Conservation (phyloP, 2,888 invertebrate genomes). For the Drosophila demipolita region DNA sequence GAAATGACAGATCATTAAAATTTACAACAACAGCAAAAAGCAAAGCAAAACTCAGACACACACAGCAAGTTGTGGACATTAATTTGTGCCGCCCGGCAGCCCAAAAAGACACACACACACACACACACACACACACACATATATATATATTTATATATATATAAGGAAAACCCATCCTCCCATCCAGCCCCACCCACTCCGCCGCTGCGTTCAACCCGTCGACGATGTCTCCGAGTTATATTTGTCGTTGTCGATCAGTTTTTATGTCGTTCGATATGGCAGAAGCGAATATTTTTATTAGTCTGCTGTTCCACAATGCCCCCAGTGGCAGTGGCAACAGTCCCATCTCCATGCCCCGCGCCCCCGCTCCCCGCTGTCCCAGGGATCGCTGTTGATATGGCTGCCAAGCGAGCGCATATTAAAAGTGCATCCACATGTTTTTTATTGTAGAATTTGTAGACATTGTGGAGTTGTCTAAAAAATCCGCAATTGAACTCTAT, state of each 20-base stretch:
- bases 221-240: constrained; percentile 66
- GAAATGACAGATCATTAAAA: constrained; percentile 85
- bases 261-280: constrained; percentile 80
- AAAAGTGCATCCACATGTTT: constrained; percentile 30
- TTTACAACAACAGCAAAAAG: constrained; percentile 74
- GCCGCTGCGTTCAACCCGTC: constrained; percentile 3
- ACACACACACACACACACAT: background rate
- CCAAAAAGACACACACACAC: no score
- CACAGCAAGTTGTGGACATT: constrained; percentile 69
- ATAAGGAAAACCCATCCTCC: constrained; percentile 9
- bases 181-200: constrained; percentile 12
- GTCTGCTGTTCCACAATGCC: constrained; percentile 67
- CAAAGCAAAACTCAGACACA: constrained; percentile 42
- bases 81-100: constrained; percentile 53
- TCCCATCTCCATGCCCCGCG: background rate
- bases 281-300: constrained; percentile 76
- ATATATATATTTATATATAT: background rate
- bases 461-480: constrained; percentile 24
- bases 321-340: constrained; percentile 31
- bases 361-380: no score
- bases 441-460: constrained; percentile 33
- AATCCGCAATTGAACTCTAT: background rate
- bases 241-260: constrained; percentile 81
- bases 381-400: constrained; percentile 71
- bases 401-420: constrained; percentile 73